Evolutionary conservation across 1,140 invertebrate genomes (phyloP).

Genomic region (Caenorhabditis inopinata): DNA sequence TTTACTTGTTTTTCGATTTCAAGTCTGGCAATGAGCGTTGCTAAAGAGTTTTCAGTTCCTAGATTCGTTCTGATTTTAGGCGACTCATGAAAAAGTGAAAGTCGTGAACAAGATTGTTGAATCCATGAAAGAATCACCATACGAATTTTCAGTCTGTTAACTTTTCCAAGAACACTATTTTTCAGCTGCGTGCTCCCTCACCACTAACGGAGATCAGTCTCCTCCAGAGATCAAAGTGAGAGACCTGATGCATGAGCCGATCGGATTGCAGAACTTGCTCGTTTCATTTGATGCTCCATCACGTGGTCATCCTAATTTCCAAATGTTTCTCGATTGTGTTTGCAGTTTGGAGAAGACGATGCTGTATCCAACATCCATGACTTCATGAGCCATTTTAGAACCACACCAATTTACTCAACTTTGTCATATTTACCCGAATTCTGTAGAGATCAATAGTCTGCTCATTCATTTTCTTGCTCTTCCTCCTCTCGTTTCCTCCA

Average conservation of each 20-base stretch:
- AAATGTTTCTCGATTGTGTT: slow-evolving; percentile 16
- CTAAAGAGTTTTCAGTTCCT: no score
- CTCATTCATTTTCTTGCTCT: background rate
- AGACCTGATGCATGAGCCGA: background rate
- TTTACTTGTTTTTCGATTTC: no score
- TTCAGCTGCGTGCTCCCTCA: background rate
- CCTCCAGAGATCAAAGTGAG: slow-evolving; percentile 11
- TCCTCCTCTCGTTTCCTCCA: background rate
- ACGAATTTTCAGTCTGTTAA: no score
- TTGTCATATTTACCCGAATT: slow-evolving; percentile 28
- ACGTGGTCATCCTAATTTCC: background rate
- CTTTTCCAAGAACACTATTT: background rate
- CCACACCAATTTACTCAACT: background rate
- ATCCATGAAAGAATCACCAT: no score
- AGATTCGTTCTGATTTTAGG: no score
- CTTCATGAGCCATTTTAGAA: background rate
- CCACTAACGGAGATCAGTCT: background rate
- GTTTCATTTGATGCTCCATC: background rate
- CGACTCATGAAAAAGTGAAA: no score
- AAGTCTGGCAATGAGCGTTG: no score
- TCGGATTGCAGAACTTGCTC: background rate
- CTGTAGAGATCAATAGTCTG: slow-evolving; percentile 9
- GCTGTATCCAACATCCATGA: background rate
- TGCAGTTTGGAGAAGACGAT: slow-evolving; percentile 7
- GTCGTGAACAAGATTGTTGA: no score